Base-by-base conservation (phyloP, 2,113 vertebrate genomes). In the Uria aalge region DNA sequence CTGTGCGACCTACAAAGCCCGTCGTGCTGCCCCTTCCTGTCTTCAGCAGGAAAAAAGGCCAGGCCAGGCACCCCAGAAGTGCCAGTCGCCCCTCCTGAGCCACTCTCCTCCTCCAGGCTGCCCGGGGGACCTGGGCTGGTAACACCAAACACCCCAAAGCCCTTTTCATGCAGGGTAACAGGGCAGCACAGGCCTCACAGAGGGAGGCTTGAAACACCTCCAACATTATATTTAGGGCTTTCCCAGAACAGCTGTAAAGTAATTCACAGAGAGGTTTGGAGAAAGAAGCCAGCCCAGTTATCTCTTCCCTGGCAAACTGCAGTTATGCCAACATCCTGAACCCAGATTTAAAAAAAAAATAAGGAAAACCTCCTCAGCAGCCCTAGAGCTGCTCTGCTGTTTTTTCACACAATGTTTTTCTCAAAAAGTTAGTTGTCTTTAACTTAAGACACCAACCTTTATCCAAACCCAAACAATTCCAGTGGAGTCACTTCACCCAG, bases 221-320 rank as follows among this genome's bases (percentile, higher is more conserved):
- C 71, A 50, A 41, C 19, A 52, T 56, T 94, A 72, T 92, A 84
- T 84, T 93, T 90, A 95, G 92, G 47, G 55, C 47, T 26, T 90
- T 81, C 84, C 95, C 88, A 56, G 40, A 95, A 53, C 74, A 95
- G 93, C 85, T 95, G 92, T 15, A 47, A 4, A 8, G 63, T 38
- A 83, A 80, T 48, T 85, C 59, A 76, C 23, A 47, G 36, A 73
- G 45, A 21, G 22, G 47, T 27, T 24, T 1, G 2, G 66, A 50
- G 53, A 87, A 94, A 60, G 48, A 50, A 92, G 50, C 18, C 5
- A 5, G 15, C 6, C 26, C 17, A 57, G 52, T 29, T 50, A 16
- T 27, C 48, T 41, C 34, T 38, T 74, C 40, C 75, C 45, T 12
- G 21, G 15, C 9, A 43, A 52, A 11, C 5, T 3, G 1, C 15